Evolutionary conservation across 1,140 invertebrate genomes (phyloP).

Genomic region (Drosophila seguyi): DNA sequence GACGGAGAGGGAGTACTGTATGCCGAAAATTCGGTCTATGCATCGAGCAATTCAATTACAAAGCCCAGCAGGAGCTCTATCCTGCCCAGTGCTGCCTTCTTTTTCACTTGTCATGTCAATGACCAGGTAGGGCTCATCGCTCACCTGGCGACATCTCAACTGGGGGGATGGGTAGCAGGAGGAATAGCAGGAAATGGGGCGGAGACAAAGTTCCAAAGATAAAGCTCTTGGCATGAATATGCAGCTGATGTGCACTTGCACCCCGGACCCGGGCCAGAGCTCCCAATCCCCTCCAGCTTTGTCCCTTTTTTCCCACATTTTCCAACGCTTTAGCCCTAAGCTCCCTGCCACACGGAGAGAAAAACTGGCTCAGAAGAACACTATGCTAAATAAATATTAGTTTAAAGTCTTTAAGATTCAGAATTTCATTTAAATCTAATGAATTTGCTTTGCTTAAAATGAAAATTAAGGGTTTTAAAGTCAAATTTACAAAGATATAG

Average conservation of each 20-base stretch:
- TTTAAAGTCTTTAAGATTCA: not conserved
- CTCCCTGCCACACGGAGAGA: slow-evolving; percentile 18
- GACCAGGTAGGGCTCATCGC: slow-evolving; percentile 67
- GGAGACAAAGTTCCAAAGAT: slow-evolving; percentile 57
- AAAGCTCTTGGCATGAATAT: slow-evolving; percentile 67
- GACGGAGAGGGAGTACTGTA: slow-evolving; percentile 15
- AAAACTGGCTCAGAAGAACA: not conserved
- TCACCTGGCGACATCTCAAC: slow-evolving; percentile 64
- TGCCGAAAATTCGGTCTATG: slow-evolving; percentile 48
- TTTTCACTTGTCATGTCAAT: slow-evolving; percentile 59
- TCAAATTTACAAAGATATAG: not conserved
- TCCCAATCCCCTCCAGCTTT: not conserved
- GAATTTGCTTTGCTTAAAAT: not conserved
- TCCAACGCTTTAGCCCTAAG: slow-evolving; percentile 37
- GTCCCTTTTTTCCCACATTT: not conserved
- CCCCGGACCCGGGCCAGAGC: slow-evolving; percentile 8
- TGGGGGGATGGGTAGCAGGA: not conserved
- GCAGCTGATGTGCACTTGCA: slow-evolving; percentile 69
- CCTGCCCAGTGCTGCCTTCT: not conserved
- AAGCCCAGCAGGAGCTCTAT: slow-evolving; percentile 57
- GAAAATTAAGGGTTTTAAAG: not conserved
- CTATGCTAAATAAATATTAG: not conserved
- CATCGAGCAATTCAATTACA: slow-evolving; percentile 73
- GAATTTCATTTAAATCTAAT: not conserved
- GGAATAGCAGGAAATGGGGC: slow-evolving; percentile 14